These are phyloP conservation scores for Pocota personata DNA, from an alignment of 2,888 invertebrate genomes.

Conservation along the genomic window DNA sequence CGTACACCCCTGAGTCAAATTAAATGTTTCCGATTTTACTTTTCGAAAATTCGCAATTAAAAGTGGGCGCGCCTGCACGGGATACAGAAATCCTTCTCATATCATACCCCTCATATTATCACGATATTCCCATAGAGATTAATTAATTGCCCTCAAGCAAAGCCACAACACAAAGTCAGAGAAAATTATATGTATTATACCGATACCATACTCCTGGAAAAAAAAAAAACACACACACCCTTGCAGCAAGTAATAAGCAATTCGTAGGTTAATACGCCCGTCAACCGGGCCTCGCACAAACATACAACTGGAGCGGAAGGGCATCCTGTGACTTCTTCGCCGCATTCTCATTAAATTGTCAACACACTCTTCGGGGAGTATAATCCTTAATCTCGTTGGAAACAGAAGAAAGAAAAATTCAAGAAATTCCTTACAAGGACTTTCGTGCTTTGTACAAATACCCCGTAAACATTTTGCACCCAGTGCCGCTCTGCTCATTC, in stretches of 20 bases:
- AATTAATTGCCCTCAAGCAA: slow-evolving; percentile 66
- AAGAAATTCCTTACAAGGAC: slow-evolving; percentile 11
- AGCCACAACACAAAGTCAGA: slow-evolving; percentile 48
- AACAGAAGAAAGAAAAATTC: slow-evolving; percentile 8
- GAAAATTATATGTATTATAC: not conserved
- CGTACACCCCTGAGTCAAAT: slow-evolving; percentile 11
- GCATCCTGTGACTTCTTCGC: slow-evolving; percentile 22
- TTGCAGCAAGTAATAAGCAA: slow-evolving; percentile 16
- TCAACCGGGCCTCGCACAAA: not conserved
- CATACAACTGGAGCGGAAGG: not conserved
- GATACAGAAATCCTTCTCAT: slow-evolving; percentile 1
- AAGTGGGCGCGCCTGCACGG: slow-evolving; percentile 15
- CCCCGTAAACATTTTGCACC: slow-evolving; percentile 10
- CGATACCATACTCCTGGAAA: not conserved
- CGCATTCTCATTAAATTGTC: slow-evolving; percentile 44
- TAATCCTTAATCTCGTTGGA: slow-evolving; percentile 30
- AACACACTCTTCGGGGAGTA: slow-evolving; percentile 7
- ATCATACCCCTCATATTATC: not conserved
- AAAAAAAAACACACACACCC: not conserved
- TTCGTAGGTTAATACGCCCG: slow-evolving; percentile 11
- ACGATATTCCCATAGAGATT: slow-evolving; percentile 61
- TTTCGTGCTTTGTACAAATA: slow-evolving; percentile 23
- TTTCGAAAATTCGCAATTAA: slow-evolving; percentile 40
- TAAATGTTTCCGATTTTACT: slow-evolving; percentile 5
- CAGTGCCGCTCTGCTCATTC: slow-evolving; percentile 19